Percentiles rank a stretch among this genome's conserved stretches.
These are phyloP conservation scores for Pteronura brasiliensis DNA, from an alignment of 2,113 vertebrate species.

Conservation along the genomic window DNA sequence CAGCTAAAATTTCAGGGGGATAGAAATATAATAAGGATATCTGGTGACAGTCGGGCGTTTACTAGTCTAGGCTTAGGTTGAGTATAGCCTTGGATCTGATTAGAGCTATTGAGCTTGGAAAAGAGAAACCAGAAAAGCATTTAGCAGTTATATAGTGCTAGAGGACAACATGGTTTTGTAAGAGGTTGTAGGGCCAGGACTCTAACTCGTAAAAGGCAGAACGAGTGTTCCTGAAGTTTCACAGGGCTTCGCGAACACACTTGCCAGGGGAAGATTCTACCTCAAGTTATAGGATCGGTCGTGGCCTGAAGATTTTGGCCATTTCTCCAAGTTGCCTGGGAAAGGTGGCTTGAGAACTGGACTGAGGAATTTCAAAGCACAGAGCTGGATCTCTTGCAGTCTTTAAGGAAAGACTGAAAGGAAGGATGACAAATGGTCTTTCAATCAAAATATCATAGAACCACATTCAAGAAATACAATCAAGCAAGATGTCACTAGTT, in stretches of 20 bases:
- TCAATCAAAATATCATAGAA: not conserved
- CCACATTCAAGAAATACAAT: not conserved
- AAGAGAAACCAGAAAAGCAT: not conserved
- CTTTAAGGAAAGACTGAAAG: not conserved
- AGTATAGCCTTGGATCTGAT: not conserved
- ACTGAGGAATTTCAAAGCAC: not conserved
- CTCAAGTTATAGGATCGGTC: not conserved
- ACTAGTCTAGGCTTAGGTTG: not conserved
- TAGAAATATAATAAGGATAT: not conserved
- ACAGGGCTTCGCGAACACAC: not conserved
- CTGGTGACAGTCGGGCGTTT: not conserved
- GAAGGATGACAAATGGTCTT: not conserved
- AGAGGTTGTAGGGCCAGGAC: too few relatives aligned
- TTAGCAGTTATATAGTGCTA: not conserved
- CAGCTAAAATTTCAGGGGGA: not conserved
- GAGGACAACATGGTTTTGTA: not conserved
- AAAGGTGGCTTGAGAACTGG: not conserved
- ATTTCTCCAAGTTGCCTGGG: not conserved
- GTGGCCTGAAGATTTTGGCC: not conserved
- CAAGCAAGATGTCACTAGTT: not conserved
- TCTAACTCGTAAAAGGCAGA: not conserved
- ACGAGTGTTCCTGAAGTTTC: not conserved
- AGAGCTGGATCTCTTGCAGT: not conserved
- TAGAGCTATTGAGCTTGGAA: not conserved
- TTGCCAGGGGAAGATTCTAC: not conserved